Base-by-base conservation (phyloP, 2,797 vertebrate genomes). In the Lemur catta region DNA sequence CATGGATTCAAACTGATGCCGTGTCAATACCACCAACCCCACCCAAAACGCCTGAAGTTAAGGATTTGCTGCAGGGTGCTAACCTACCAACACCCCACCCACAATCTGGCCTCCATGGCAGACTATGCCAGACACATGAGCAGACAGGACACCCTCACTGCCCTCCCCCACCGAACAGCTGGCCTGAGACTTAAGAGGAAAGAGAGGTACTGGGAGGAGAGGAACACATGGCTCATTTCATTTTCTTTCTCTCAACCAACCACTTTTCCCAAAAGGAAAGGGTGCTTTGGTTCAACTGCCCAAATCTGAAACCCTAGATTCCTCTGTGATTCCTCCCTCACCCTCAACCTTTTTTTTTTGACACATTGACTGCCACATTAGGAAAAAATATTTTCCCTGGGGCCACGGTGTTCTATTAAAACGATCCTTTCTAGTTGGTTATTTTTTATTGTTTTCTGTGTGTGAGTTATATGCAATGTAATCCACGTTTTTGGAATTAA, bases 1-100 rank as follows among this genome's bases (percentile, higher is more conserved):
- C 82, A 97, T 91, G 96, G 82, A 71, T 52, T 52, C 82, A 89
- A 71, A 96, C 26, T 84, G 90, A 95, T 59, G 69, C 75, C 74
- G 65, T 3, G 12, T 80, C 89, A 80, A 35, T 72, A 80, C 79
- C 46, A 92, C 91, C 81, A 92, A 72, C 43, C 48, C 84, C 48
- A 86, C 81, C 80, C 85, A 38, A 81, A 93, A 84, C 0, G 24
- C 82, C 88, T 28, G 82, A 74, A 67, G 48, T 80, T 46, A 65
- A 81, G 65, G 81, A 63, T 55, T 46, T 55, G 82, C 84, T 48
- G 59, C 48, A 81, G 84, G 30, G 46, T 33, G 28, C 79, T 67
- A 67, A 61, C 41, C 50, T 55, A 35, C 76, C 43, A 71, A 84
- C 74, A 80, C 84, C 43, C 52, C 4, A 82, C 6, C 76, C 22